Percentiles rank a stretch among this genome's conserved stretches.
phyloP scores from a whole-genome alignment of 2,888 invertebrate species.

The Seladonia tumulorum region DNA sequence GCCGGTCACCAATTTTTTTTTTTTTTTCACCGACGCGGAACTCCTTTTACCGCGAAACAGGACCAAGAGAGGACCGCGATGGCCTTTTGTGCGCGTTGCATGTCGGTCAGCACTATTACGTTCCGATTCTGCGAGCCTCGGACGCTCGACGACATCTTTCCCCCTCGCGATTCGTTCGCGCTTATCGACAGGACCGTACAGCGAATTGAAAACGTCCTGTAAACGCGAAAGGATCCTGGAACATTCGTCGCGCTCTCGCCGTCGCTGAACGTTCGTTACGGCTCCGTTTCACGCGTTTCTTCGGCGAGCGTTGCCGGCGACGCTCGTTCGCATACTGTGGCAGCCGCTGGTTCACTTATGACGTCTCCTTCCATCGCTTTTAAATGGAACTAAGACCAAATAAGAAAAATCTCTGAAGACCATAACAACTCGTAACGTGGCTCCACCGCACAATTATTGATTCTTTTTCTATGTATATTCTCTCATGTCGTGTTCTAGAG shows the following conservation, averaged over 20 bases:
- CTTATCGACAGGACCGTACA: neutral
- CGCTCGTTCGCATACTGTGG: slow-evolving; percentile 52
- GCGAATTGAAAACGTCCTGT: slow-evolving; percentile 40
- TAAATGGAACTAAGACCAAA: too few species aligned
- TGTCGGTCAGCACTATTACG: slow-evolving; percentile 21
- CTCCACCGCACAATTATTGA: too few species aligned
- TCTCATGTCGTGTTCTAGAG: neutral
- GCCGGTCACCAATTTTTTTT: neutral
- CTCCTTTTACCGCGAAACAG: slow-evolving; percentile 10
- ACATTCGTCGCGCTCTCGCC: slow-evolving; percentile 12
- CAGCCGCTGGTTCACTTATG: slow-evolving; percentile 44
- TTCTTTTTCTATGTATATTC: neutral
- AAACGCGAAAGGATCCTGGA: slow-evolving; percentile 34
- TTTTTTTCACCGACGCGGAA: neutral
- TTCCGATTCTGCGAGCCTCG: neutral
- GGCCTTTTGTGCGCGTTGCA: neutral
- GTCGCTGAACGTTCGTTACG: slow-evolving; percentile 40
- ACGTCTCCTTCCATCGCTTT: slow-evolving; percentile 46
- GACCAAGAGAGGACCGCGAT: neutral
- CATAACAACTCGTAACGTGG: too few species aligned
- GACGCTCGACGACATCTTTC: neutral
- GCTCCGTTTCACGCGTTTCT: slow-evolving; percentile 18
- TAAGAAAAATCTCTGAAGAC: too few species aligned
- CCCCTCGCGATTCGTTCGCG: neutral
- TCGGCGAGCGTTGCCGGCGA: slow-evolving; percentile 33